Conservation (phyloP, 1,140 invertebrate genomes). For the Lineus longissimus region DNA sequence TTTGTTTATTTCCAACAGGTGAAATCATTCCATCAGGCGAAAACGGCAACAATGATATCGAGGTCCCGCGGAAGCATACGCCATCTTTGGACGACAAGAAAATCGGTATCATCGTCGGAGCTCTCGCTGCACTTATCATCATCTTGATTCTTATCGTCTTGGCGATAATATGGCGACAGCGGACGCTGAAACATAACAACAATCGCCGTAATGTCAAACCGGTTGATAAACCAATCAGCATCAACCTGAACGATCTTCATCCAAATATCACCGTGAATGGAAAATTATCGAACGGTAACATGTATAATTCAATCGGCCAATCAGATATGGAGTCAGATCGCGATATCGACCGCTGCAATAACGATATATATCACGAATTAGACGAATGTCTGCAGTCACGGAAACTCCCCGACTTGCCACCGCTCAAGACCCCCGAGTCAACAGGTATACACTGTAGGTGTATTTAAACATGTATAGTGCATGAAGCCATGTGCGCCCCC, state of each 20-base stretch:
- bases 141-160: constrained; percentile 72
- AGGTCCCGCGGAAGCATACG: background rate
- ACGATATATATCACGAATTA: constrained; percentile 63
- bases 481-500: too few relatives aligned
- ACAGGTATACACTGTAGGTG: constrained; percentile 21
- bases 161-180: constrained; percentile 67
- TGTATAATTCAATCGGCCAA: constrained; percentile 59
- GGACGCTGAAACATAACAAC: constrained; percentile 72
- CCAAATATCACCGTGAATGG: constrained; percentile 38
- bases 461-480: too few relatives aligned
- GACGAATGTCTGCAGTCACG: constrained; percentile 55
- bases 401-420: constrained; percentile 41
- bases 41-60: background rate
- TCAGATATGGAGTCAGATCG: constrained; percentile 54
- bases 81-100: constrained; percentile 61
- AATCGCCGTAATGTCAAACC: constrained; percentile 57
- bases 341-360: constrained; percentile 39
- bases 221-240: constrained; percentile 37
- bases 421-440: constrained; percentile 24
- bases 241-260: constrained; percentile 44
- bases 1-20: background rate
- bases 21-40: background rate
- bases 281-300: constrained; percentile 56
- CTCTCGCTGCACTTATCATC: constrained; percentile 70
- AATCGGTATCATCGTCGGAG: constrained; percentile 75